Percentiles rank a stretch among this genome's conserved stretches.
Evolutionary conservation across 1,140 invertebrate species (phyloP).

Genomic region (Heliconius hermathena): DNA sequence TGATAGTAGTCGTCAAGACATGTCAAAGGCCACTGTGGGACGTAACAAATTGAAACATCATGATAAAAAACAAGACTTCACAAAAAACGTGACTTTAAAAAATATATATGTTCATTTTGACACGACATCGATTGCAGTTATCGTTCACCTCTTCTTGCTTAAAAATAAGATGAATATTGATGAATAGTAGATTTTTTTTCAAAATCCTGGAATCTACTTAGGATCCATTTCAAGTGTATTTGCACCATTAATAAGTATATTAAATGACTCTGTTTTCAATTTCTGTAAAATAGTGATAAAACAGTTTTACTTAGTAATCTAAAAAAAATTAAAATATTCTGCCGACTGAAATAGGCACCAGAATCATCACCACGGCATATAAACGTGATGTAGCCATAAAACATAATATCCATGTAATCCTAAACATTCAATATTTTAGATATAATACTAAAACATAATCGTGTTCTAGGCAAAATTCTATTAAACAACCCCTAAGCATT

Average conservation of each 20-base stretch:
- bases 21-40: constrained; percentile 1
- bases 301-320: no score
- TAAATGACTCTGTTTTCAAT: no score
- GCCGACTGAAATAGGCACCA: no score
- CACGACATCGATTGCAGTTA: neutral
- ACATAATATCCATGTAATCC: neutral
- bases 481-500: constrained; percentile 15
- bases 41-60: constrained; percentile 10
- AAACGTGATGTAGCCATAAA: neutral
- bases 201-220: no score
- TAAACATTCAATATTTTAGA: neutral
- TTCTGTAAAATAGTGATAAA: no score
- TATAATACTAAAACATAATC: constrained; percentile 5
- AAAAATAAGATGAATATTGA: no score
- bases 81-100: neutral
- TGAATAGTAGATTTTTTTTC: no score
- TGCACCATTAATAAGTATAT: no score
- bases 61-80: neutral
- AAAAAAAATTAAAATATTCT: no score
- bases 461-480: constrained; percentile 1
- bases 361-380: no score
- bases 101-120: neutral
- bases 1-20: neutral
- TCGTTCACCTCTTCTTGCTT: no score
- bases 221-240: no score